These are phyloP conservation scores for Agonopterix alstromeriana DNA, from an alignment of 2,888 invertebrate species.

Conservation along the genomic window DNA sequence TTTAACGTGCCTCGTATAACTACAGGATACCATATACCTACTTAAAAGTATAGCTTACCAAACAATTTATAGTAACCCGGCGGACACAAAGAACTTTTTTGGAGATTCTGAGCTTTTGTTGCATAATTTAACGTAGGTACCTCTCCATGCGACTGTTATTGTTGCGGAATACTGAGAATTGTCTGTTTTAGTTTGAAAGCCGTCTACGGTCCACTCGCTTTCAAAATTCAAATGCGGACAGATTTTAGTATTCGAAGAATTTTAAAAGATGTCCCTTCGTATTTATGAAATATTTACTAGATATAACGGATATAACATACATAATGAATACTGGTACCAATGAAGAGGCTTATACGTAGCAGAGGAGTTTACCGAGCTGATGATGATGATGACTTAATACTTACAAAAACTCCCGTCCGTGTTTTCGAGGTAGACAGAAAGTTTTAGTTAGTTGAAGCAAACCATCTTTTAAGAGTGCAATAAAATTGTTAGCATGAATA, in stretches of 20 bases:
- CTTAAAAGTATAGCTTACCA: slow-evolving; percentile 14
- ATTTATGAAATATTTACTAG: too few species aligned
- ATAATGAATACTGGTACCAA: too few species aligned
- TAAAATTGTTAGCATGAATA: too few species aligned
- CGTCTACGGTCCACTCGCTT: background rate
- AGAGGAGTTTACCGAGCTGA: too few species aligned
- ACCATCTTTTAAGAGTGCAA: too few species aligned
- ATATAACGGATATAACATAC: too few species aligned
- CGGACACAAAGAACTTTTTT: slow-evolving; percentile 27
- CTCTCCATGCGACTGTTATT: slow-evolving; percentile 16
- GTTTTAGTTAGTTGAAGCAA: too few species aligned
- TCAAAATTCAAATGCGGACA: background rate
- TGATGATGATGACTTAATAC: too few species aligned
- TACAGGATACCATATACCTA: background rate
- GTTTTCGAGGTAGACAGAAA: too few species aligned
- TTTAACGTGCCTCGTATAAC: slow-evolving; percentile 16
- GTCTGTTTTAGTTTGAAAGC: slow-evolving; percentile 3
- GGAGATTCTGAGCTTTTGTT: slow-evolving; percentile 26
- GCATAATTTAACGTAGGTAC: slow-evolving; percentile 28
- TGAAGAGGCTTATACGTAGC: too few species aligned
- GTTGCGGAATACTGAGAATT: slow-evolving; percentile 8
- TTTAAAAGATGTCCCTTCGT: background rate
- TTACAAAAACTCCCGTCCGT: too few species aligned
- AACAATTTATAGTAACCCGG: slow-evolving; percentile 28
- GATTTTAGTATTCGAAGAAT: background rate